phyloP scores from a whole-genome alignment of 2,797 vertebrate genomes.

The Clarias fuscus region DNA sequence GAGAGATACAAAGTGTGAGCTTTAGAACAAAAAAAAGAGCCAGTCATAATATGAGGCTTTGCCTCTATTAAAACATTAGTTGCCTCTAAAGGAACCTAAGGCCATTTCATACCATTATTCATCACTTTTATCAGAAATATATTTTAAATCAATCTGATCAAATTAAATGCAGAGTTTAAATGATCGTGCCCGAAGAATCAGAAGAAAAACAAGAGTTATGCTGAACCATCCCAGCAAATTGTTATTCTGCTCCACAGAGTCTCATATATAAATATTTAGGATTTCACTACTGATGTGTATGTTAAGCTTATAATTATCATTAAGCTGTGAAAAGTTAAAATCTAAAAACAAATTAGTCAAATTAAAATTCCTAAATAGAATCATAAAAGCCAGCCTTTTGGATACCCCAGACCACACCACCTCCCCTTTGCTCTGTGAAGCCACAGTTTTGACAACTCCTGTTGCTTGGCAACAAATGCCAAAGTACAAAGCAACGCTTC shows the following conservation, averaged over 20 bases:
- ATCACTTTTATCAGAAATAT: constrained; percentile 36
- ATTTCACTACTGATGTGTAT: not conserved
- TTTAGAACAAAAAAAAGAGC: constrained; percentile 40
- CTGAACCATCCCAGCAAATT: not conserved
- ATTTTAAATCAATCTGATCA: constrained; percentile 42
- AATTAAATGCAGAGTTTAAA: constrained; percentile 20
- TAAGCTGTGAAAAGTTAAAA: not conserved
- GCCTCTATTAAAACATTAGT: constrained; percentile 37
- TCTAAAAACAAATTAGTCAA: not conserved
- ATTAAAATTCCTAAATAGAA: not conserved
- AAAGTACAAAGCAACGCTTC: constrained; percentile 52
- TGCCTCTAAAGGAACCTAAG: constrained; percentile 29
- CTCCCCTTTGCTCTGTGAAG: constrained; percentile 38
- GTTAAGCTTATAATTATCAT: too few species aligned
- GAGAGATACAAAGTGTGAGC: not conserved
- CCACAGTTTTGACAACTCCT: constrained; percentile 52
- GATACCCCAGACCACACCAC: constrained; percentile 15
- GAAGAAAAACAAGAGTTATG: not conserved
- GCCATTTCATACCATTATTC: constrained; percentile 47
- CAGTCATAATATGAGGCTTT: constrained; percentile 24
- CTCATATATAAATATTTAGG: not conserved
- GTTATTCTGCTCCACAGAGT: not conserved
- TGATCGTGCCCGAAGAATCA: not conserved
- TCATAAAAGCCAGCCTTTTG: constrained; percentile 11
- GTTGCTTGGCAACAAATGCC: constrained; percentile 48